Conservation (phyloP, 2,113 vertebrate genomes). For the Calyptomena viridis region DNA sequence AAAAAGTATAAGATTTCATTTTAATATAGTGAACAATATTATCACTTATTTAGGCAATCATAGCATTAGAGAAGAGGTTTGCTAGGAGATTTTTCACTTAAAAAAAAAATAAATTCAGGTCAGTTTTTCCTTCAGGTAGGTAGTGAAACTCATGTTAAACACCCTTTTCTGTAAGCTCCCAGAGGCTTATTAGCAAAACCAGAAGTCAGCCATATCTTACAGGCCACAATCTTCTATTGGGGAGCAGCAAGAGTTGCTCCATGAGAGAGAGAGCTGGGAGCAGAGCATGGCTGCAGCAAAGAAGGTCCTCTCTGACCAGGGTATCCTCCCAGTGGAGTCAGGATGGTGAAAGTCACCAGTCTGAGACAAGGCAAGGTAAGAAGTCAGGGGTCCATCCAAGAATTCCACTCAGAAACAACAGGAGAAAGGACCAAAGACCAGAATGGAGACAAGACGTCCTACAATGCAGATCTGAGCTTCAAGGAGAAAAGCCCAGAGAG, state of each 20-base stretch:
- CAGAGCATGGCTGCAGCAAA: neutral
- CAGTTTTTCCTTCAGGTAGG: neutral
- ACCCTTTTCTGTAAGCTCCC: neutral
- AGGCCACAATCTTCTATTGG: rapidly evolving
- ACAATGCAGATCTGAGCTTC: neutral
- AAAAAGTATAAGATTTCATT: neutral
- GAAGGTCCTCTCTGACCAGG: neutral
- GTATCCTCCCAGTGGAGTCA: neutral
- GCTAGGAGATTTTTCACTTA: neutral
- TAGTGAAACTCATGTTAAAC: neutral
- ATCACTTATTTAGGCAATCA: neutral
- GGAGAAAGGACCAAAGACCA: neutral
- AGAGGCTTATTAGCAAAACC: neutral
- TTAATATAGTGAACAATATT: neutral
- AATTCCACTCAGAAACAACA: neutral
- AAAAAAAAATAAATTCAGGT: neutral
- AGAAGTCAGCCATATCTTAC: neutral
- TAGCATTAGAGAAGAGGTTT: neutral
- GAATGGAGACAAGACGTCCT: neutral
- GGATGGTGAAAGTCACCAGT: neutral
- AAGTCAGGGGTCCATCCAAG: neutral
- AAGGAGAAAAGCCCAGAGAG: neutral
- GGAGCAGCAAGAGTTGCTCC: neutral
- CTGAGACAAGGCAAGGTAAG: neutral
- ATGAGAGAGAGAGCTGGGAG: neutral